Percentiles rank a stretch among this genome's conserved stretches.
Evolutionary conservation across 2,888 invertebrate genomes (phyloP).

Genomic region (Andrena trimmerana): DNA sequence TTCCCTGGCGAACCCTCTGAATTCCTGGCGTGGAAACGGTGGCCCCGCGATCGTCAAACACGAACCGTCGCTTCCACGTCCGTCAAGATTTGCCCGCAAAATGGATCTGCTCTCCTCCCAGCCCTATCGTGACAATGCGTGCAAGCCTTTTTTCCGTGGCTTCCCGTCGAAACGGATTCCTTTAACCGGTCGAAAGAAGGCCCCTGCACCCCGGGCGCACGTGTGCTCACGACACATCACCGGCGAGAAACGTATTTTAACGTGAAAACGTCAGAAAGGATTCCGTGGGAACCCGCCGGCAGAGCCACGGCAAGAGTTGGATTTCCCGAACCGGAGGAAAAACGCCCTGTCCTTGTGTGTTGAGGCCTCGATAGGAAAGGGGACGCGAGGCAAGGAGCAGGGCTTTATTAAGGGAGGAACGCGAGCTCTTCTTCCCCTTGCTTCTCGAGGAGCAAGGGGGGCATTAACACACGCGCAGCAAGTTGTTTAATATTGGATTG

Average conservation of each 20-base stretch:
- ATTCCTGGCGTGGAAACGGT: slow-evolving; percentile 34
- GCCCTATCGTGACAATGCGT: slow-evolving; percentile 71
- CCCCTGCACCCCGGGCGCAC: slow-evolving; percentile 48
- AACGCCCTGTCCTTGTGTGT: slow-evolving; percentile 46
- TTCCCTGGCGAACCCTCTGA: slow-evolving; percentile 12
- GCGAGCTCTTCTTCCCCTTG: slow-evolving; percentile 10
- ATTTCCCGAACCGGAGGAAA: slow-evolving; percentile 72
- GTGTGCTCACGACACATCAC: slow-evolving; percentile 51
- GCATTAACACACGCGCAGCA: not conserved
- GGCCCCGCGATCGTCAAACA: slow-evolving; percentile 45
- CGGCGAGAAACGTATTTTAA: slow-evolving; percentile 73
- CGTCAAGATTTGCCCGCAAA: slow-evolving; percentile 78
- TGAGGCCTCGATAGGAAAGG: slow-evolving; percentile 22
- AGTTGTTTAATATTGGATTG: slow-evolving; percentile 1
- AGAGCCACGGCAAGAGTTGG: slow-evolving; percentile 80
- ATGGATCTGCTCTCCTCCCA: slow-evolving; percentile 57
- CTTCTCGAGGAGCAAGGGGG: not conserved
- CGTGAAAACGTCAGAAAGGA: slow-evolving; percentile 81
- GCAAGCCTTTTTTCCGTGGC: slow-evolving; percentile 65
- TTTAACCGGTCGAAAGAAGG: slow-evolving; percentile 68
- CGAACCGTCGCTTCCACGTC: slow-evolving; percentile 72
- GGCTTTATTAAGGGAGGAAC: slow-evolving; percentile 27
- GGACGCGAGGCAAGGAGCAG: slow-evolving; percentile 14
- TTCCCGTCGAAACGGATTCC: slow-evolving; percentile 68
- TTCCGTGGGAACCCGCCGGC: slow-evolving; percentile 82